Base-by-base conservation (phyloP, 64 coral and sea anemone genomes). In the Montipora capricornis region DNA sequence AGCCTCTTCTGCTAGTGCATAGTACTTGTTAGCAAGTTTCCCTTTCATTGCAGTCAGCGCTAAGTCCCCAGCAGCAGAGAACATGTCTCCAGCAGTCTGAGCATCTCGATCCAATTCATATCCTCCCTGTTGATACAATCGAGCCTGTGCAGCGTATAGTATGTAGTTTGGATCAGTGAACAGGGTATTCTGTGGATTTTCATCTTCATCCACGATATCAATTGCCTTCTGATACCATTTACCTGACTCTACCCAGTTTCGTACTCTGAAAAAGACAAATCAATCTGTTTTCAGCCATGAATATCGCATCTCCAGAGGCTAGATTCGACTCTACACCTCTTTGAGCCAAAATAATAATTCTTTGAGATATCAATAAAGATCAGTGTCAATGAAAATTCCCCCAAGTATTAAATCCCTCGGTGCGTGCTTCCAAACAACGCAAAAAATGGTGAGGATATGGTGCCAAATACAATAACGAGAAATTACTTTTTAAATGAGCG, bases 11-110 rank as follows among this genome's bases (percentile, higher is more conserved):
- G 98, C 98, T 17, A 92, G 20, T 47, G 87, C 77, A 74, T 86
- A 99, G 62, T 96, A 99, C 59, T 99, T 99, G 66, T 96, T 99
- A 6, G 98, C 98, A 22, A 99, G 84, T 90, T 99, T 99, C 1
- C 95, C 95, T 49, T 96, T 99, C 98, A 96, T 99, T 4, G 95
- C 89, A 9, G 92, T 80, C 89, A 99, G 94, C 20, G 98, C 98
- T 66, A 92, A 79, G 69, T 99, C 98, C 55, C 91, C 98, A 3
- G 95, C 98, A 48, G 60, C 92, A 6, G 92, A 96, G 79, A 92
- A 99, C 84, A 99, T 68, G 16, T 99, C 98, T 19, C 95, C 95
- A 14, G 98, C 81, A 47, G 75, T 83, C n/a, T 93, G 87, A 75
- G 98, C 92, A n/a, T 99, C 95, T 20, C 91, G 91, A 44, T 99